Evolutionary conservation across 1,140 invertebrate genomes (phyloP).

Genomic region (Polypedilum vanderplanki): DNA sequence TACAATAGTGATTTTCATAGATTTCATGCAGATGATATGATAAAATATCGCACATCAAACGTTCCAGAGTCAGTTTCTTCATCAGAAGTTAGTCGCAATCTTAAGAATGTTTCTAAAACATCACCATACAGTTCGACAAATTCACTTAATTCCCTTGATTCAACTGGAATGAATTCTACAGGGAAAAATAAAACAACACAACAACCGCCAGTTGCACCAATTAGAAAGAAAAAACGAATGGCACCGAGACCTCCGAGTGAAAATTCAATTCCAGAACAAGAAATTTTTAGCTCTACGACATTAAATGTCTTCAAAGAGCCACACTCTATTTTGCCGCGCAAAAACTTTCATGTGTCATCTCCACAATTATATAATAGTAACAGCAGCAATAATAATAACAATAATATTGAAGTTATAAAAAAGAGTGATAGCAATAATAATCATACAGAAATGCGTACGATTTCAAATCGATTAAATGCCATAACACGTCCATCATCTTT

Average conservation of each 20-base stretch:
- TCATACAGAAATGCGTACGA: background rate
- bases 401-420: background rate
- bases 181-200: background rate
- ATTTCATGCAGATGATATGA: constrained; percentile 40
- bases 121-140: constrained; percentile 44
- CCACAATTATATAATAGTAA: constrained; percentile 37
- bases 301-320: constrained; percentile 29
- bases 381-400: background rate
- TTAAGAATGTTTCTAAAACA: constrained; percentile 41
- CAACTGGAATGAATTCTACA: constrained; percentile 37
- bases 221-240: constrained; percentile 39
- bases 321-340: constrained; percentile 36
- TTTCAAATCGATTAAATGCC: constrained; percentile 17
- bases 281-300: background rate
- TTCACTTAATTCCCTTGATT: constrained; percentile 43
- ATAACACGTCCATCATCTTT: constrained; percentile 9
- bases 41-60: constrained; percentile 38
- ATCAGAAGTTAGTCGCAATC: constrained; percentile 42
- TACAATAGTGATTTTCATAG: constrained; percentile 34
- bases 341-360: constrained; percentile 40
- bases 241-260: constrained; percentile 42
- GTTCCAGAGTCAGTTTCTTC: constrained; percentile 41
- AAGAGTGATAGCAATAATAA: constrained; percentile 21
- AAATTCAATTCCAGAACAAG: constrained; percentile 30
- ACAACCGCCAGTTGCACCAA: constrained; percentile 34